Percentiles rank a stretch among this genome's conserved stretches.
These are phyloP conservation scores for Sialis lutaria DNA, from an alignment of 2,888 invertebrate species.

Conservation along the genomic window DNA sequence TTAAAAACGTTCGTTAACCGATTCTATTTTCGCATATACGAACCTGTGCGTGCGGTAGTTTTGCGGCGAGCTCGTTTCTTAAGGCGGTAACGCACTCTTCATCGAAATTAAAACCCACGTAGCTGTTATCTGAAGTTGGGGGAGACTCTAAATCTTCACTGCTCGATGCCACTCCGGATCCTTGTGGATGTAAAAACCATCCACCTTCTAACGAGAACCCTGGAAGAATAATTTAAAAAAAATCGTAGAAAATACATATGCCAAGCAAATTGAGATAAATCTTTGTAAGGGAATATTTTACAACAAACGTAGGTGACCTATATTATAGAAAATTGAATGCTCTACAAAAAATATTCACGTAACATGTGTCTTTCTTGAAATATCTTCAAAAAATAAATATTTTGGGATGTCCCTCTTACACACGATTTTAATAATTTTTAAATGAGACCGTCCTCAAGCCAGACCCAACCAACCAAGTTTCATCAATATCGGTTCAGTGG, in stretches of 20 bases:
- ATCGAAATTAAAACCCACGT: constrained; percentile 41
- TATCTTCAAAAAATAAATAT: no score
- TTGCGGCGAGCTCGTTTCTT: constrained; percentile 49
- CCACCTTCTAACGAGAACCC: constrained; percentile 13
- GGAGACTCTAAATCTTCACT: constrained; percentile 17
- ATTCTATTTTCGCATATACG: constrained; percentile 9
- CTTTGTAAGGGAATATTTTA: no score
- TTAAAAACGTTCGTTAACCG: not conserved
- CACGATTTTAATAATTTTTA: no score
- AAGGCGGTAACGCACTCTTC: constrained; percentile 55
- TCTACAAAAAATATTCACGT: no score
- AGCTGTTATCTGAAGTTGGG: constrained; percentile 16
- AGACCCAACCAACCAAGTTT: no score
- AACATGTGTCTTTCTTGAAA: no score
- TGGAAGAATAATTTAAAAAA: not conserved
- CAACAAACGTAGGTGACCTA: no score
- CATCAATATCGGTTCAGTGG: no score
- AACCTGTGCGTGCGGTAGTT: constrained; percentile 50
- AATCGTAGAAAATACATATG: not conserved
- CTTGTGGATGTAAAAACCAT: constrained; percentile 28
- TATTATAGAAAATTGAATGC: no score
- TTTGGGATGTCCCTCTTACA: no score
- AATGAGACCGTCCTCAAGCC: no score
- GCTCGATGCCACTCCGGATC: constrained; percentile 3
- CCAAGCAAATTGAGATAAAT: no score